Conservation (phyloP, 1,140 invertebrate genomes). For the Sitophilus oryzae region DNA sequence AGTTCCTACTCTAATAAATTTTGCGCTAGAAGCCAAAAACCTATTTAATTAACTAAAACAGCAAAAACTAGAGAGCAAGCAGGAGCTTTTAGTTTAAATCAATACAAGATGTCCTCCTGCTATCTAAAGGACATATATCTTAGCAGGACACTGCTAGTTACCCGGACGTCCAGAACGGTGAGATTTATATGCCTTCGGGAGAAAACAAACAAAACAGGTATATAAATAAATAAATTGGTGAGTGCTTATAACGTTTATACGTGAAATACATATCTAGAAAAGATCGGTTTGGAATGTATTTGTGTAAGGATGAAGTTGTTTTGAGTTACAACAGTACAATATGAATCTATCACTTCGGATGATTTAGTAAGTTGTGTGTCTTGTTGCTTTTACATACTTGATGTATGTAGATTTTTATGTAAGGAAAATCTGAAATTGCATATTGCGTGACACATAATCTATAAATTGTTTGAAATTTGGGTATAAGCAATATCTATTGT, state of each 20-base stretch:
- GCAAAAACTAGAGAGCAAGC: slow-evolving; percentile 26
- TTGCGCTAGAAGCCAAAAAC: slow-evolving; percentile 7
- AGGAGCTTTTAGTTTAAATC: slow-evolving; percentile 42
- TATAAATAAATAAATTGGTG: slow-evolving; percentile 4
- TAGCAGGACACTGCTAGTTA: slow-evolving; percentile 39
- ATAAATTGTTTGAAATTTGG: too few species aligned
- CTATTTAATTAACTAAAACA: slow-evolving; percentile 23
- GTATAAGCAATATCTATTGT: too few species aligned
- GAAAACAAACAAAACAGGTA: slow-evolving; percentile 38
- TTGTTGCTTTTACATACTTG: too few species aligned
- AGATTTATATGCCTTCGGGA: slow-evolving; percentile 33
- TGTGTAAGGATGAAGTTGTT: neutral
- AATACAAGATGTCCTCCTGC: slow-evolving; percentile 41
- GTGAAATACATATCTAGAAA: neutral
- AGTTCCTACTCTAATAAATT: too few species aligned
- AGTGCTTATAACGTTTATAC: neutral
- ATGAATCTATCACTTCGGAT: neutral
- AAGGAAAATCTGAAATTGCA: too few species aligned
- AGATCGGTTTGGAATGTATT: neutral
- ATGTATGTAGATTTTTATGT: too few species aligned
- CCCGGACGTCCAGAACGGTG: slow-evolving; percentile 30
- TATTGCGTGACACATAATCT: too few species aligned
- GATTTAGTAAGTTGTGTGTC: neutral
- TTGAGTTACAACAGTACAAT: neutral
- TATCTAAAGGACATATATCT: slow-evolving; percentile 40